These are phyloP conservation scores for Argyra leucocephala DNA, from an alignment of 2,888 invertebrate species.

Conservation along the genomic window DNA sequence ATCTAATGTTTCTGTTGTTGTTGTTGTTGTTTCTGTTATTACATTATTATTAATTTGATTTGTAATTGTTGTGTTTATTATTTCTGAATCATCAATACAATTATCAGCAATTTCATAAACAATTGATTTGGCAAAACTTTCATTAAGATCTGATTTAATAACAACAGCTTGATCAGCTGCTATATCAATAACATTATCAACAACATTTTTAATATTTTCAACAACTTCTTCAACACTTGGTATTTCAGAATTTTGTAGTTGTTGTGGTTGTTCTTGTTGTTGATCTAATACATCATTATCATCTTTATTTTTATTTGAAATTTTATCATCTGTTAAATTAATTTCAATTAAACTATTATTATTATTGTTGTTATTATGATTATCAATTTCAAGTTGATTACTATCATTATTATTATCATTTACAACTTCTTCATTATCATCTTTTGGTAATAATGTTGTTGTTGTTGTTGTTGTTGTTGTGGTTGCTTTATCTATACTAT, in stretches of 20 bases:
- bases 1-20: not conserved
- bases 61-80: slow-evolving; percentile 17
- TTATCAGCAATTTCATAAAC: slow-evolving; percentile 25
- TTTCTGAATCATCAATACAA: slow-evolving; percentile 23
- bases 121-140: slow-evolving; percentile 23
- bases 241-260: not conserved
- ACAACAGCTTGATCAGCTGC: slow-evolving; percentile 28
- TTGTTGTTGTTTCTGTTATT: not conserved
- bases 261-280: not conserved
- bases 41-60: too few species aligned
- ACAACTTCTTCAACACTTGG: not conserved
- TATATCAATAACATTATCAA: slow-evolving; percentile 23
- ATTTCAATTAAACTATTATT: slow-evolving; percentile 24
- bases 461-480: slow-evolving; percentile 16
- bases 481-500: slow-evolving; percentile 25
- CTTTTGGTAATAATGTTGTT: slow-evolving; percentile 12
- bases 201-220: slow-evolving; percentile 14
- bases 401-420: slow-evolving; percentile 30
- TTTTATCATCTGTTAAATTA: slow-evolving; percentile 10
- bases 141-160: slow-evolving; percentile 46
- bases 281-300: not conserved
- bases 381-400: slow-evolving; percentile 26
- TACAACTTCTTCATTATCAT: slow-evolving; percentile 13
- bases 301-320: slow-evolving; percentile 9
- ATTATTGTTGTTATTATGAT: not conserved